Conservation (phyloP, 2,113 vertebrate species). For the Microcebus lehilahytsara region DNA sequence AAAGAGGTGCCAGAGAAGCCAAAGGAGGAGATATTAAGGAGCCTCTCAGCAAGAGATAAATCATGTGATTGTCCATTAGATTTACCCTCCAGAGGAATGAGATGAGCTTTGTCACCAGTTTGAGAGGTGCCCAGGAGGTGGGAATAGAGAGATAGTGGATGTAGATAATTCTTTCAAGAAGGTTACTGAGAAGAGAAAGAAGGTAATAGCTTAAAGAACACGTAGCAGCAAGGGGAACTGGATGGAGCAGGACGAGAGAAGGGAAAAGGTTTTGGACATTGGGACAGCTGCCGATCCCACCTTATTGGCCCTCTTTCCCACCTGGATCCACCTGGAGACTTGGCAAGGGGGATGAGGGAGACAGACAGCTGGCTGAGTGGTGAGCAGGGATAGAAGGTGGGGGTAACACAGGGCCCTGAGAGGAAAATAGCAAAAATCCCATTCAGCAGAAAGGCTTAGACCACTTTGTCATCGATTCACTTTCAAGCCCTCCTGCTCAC, state of each 20-base stretch:
- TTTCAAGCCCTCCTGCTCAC: not conserved
- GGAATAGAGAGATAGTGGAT: not conserved
- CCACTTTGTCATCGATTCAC: slow-evolving; percentile 13
- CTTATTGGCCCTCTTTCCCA: not conserved
- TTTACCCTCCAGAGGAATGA: not conserved
- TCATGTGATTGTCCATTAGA: not conserved
- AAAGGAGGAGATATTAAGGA: not conserved
- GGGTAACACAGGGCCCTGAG: not conserved
- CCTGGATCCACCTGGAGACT: not conserved
- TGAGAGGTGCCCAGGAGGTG: not conserved
- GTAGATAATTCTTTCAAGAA: not conserved
- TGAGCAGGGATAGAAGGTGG: not conserved
- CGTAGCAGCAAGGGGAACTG: not conserved
- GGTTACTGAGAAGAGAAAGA: not conserved
- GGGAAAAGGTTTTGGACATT: not conserved
- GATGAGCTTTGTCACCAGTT: not conserved
- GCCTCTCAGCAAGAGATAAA: not conserved
- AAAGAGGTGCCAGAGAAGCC: not conserved
- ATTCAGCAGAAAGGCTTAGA: not conserved
- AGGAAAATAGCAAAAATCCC: not conserved
- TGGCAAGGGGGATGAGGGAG: fast-evolving
- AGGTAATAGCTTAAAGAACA: not conserved
- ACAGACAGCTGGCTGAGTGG: not conserved
- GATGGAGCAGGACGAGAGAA: not conserved
- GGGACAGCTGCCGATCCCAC: not conserved